Base-by-base conservation (phyloP, 2,888 invertebrate species). In the Gandaritis pyraliata region DNA sequence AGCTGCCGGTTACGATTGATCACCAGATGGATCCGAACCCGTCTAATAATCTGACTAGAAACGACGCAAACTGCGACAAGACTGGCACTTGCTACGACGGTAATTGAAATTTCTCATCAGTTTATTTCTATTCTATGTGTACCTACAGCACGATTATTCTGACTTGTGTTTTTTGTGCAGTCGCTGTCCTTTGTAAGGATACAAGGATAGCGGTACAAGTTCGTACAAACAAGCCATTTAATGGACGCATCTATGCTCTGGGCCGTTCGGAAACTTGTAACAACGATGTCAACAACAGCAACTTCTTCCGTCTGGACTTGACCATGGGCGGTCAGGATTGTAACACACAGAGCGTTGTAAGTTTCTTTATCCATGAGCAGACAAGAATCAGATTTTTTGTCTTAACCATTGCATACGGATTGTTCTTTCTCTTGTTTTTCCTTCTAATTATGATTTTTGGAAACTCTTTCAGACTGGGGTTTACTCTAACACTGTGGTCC, bases 61-160 rank as follows among this genome's bases (percentile, higher is more conserved):
- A 94, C 75, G 96, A 96, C 80, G 95, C 96, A 53, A 97, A 98
- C 88, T 98, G 98, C 84, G 98, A 98, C 88, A 97, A 97, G 81
- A 97, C 97, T 58, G 98, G 98, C 82, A 98, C 98, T 70, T 98
- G 98, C 82, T 98, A 98, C 81, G 97, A 98, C 88, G 98, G 98
- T 98, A 93, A 93, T 87, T 72, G 67, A 7, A 58, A 49, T 52
- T 63, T 58, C 46, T 52, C 38, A 46, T 50, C 18, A 43, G 45
- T 53, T 61, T 59, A 43, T 54, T 60, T 54, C 61, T 50, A 52
- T 45, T 54, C 13, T 23, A 65, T 70, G 43, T 39, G 30, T 29
- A n/a, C n/a, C n/a, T n/a, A 52, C 36, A 36, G 39, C 38, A 16
- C 41, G 36, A 51, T 54, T 53, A 51, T 54, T 53, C 18, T 61